A percentile compares a stretch with the other conserved stretches of the same genome.
Conservation (phyloP, 92 coral and sea anemone genomes). For the Porites cylindrica region DNA sequence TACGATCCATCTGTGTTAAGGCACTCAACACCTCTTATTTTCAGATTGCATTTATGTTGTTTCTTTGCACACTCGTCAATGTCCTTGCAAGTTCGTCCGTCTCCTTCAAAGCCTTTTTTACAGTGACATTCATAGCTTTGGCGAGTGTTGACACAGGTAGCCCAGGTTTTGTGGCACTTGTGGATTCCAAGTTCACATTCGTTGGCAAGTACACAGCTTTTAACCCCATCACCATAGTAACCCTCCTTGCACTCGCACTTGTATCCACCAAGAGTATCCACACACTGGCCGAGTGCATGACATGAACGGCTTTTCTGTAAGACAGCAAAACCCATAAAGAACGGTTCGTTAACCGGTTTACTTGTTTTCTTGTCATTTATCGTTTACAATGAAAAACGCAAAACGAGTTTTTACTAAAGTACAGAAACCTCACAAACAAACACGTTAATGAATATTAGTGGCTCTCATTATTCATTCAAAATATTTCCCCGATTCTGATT, state of each 20-base stretch:
- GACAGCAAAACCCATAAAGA: neutral
- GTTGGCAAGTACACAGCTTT: constrained; percentile 15
- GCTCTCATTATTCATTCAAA: no score
- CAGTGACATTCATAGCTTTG: constrained; percentile 23
- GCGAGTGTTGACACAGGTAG: constrained; percentile 31
- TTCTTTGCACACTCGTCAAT: constrained; percentile 18
- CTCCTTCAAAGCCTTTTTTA: constrained; percentile 32
- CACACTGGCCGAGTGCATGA: constrained; percentile 2
- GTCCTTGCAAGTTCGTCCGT: constrained; percentile 21
- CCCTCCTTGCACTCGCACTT: constrained; percentile 41
- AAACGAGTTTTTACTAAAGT: no score
- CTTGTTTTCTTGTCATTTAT: no score
- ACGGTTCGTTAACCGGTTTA: no score
- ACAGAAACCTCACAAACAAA: no score
- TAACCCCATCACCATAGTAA: constrained; percentile 22
- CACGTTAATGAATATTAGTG: no score
- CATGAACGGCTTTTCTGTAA: neutral
- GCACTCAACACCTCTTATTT: neutral
- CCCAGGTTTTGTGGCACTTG: constrained; percentile 21
- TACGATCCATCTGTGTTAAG: constrained; percentile 24
- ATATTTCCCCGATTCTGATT: no score
- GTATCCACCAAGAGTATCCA: constrained; percentile 28
- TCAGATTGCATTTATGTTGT: neutral
- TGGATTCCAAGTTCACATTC: constrained; percentile 39
- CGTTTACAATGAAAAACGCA: no score